Conservation (phyloP, 2,797 vertebrate species). For the Nannoperca australis region DNA sequence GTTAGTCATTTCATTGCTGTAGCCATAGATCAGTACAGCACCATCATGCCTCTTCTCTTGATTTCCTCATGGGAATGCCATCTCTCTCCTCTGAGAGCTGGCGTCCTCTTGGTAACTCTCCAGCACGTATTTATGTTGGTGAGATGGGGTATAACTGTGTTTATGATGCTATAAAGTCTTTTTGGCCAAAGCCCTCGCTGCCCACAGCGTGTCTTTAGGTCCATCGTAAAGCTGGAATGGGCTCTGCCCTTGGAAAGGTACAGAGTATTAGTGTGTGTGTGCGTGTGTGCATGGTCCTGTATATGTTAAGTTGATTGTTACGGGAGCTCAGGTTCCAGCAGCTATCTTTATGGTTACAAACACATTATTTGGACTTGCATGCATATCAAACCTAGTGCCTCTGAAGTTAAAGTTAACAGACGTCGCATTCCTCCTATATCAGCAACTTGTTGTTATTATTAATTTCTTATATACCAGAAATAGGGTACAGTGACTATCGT, state of each 20-base stretch:
- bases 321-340: conserved; percentile 25
- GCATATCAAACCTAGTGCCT: conserved; percentile 6
- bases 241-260: conserved; percentile 74
- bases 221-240: conserved; percentile 76
- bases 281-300: not conserved
- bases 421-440: not conserved
- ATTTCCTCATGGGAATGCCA: conserved; percentile 31
- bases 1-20: conserved; percentile 25
- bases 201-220: conserved; percentile 70
- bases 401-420: not conserved
- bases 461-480: not conserved
- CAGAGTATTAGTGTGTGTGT: conserved; percentile 41
- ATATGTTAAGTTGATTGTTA: conserved; percentile 49
- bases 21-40: conserved; percentile 31
- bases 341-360: conserved; percentile 51
- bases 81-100: conserved; percentile 38
- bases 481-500: not conserved
- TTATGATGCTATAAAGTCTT: conserved; percentile 83
- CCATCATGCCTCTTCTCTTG: conserved; percentile 33
- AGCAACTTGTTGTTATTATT: not conserved
- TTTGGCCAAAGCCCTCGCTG: conserved; percentile 73
- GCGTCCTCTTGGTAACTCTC: conserved; percentile 68
- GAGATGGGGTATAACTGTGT: conserved; percentile 79
- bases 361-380: conserved; percentile 23
- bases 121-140: conserved; percentile 74